A percentile compares a stretch with the other conserved stretches of the same genome.
These are phyloP conservation scores for Drosophila lutescens DNA, from an alignment of 2,888 invertebrate species.

Conservation along the genomic window DNA sequence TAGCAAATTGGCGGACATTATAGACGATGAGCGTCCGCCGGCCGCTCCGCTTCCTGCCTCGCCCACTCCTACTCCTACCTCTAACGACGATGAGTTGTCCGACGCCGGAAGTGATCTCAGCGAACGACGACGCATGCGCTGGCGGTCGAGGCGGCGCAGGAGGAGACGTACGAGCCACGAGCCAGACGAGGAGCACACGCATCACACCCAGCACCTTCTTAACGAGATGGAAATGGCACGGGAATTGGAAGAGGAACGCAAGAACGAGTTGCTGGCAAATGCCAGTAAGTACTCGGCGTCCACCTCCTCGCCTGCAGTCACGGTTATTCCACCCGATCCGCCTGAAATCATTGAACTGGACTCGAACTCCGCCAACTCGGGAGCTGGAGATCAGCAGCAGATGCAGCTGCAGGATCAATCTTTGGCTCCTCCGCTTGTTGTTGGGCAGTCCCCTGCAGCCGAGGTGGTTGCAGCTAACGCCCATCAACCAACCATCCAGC, in stretches of 20 bases:
- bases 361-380: slow-evolving; percentile 80
- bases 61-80: slow-evolving; percentile 67
- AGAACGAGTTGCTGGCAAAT: slow-evolving; percentile 75
- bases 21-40: slow-evolving; percentile 80
- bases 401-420: slow-evolving; percentile 31
- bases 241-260: slow-evolving; percentile 80
- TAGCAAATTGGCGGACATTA: slow-evolving; percentile 66
- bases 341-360: slow-evolving; percentile 83
- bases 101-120: slow-evolving; percentile 65
- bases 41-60: slow-evolving; percentile 82
- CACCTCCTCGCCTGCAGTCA: slow-evolving; percentile 79
- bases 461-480: not conserved
- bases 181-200: slow-evolving; percentile 78
- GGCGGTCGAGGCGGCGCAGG: slow-evolving; percentile 54
- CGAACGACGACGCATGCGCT: slow-evolving; percentile 57
- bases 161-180: slow-evolving; percentile 54
- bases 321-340: slow-evolving; percentile 77
- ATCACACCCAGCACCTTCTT: slow-evolving; percentile 80
- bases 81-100: slow-evolving; percentile 67
- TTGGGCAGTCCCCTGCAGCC: slow-evolving; percentile 27
- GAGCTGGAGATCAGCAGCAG: slow-evolving; percentile 43
- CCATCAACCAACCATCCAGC: slow-evolving; percentile 14
- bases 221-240: slow-evolving; percentile 80
- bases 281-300: slow-evolving; percentile 78
- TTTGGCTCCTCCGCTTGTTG: slow-evolving; percentile 22